Evolutionary conservation across 2,888 invertebrate genomes (phyloP).

Genomic region (Allolobophora icterica): DNA sequence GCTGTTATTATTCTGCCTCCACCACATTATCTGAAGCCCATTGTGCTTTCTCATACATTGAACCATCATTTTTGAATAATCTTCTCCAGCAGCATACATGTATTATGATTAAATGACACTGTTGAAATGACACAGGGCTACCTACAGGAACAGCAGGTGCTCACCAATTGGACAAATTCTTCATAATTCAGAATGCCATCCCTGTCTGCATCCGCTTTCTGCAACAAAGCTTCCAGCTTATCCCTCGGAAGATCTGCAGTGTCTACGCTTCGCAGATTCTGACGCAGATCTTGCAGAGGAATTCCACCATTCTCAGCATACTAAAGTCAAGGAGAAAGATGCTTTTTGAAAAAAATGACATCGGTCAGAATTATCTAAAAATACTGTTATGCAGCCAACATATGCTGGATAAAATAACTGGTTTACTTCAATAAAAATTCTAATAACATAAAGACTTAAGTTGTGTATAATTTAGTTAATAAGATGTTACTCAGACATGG

Average conservation of each 20-base stretch:
- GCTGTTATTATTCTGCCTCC: too few relatives aligned
- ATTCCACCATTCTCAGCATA: constrained; percentile 63
- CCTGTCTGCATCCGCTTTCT: constrained; percentile 59
- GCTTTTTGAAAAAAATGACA: background rate
- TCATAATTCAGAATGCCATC: constrained; percentile 63
- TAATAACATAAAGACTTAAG: too few relatives aligned
- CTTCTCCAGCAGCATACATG: too few relatives aligned
- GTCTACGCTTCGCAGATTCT: constrained; percentile 60
- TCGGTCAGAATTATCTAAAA: background rate
- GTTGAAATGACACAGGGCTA: too few relatives aligned
- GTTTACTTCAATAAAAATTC: too few relatives aligned
- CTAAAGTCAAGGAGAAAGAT: constrained; percentile 44
- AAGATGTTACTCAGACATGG: too few relatives aligned
- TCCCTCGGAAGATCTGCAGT: constrained; percentile 55
- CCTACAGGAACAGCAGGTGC: background rate
- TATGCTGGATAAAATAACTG: too few relatives aligned
- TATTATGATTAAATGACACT: too few relatives aligned
- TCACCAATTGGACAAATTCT: constrained; percentile 65
- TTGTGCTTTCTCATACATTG: too few relatives aligned
- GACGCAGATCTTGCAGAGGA: constrained; percentile 60
- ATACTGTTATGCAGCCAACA: background rate
- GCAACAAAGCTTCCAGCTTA: constrained; percentile 56
- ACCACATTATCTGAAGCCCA: background rate
- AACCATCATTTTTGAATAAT: too few relatives aligned
- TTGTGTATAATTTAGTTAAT: too few relatives aligned